Percentiles rank a stretch among this genome's conserved stretches.
Evolutionary conservation across 2,797 vertebrate genomes (phyloP).

Genomic region (Sciurus carolinensis): DNA sequence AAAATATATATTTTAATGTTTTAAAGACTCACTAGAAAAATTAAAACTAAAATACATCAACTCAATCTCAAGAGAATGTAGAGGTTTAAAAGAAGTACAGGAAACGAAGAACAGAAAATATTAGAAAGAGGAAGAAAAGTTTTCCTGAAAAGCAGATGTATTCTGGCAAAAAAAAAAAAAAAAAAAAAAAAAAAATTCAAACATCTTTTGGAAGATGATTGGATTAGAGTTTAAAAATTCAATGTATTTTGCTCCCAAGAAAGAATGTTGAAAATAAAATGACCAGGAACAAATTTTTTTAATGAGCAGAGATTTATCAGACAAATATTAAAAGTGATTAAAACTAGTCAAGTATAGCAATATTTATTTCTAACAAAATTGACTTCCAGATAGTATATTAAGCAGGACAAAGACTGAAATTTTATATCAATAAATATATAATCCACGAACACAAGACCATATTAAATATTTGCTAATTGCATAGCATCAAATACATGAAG

Average conservation of each 20-base stretch:
- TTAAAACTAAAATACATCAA: background rate
- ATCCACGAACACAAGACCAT: background rate
- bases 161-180: constrained; percentile 57
- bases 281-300: background rate
- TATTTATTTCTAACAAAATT: constrained; percentile 33
- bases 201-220: background rate
- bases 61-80: background rate
- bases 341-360: background rate
- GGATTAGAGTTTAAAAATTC: background rate
- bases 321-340: constrained; percentile 4
- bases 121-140: background rate
- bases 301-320: background rate
- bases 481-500: background rate
- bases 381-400: constrained; percentile 10
- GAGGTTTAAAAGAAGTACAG: background rate
- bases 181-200: background rate
- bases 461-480: background rate
- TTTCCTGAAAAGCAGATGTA: background rate
- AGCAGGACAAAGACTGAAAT: background rate
- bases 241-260: background rate
- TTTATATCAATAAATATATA: background rate
- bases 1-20: background rate
- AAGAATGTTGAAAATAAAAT: constrained; percentile 35
- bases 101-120: background rate
- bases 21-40: background rate